Conservation (phyloP, 2,113 vertebrate species). For the Labrus mixtus region DNA sequence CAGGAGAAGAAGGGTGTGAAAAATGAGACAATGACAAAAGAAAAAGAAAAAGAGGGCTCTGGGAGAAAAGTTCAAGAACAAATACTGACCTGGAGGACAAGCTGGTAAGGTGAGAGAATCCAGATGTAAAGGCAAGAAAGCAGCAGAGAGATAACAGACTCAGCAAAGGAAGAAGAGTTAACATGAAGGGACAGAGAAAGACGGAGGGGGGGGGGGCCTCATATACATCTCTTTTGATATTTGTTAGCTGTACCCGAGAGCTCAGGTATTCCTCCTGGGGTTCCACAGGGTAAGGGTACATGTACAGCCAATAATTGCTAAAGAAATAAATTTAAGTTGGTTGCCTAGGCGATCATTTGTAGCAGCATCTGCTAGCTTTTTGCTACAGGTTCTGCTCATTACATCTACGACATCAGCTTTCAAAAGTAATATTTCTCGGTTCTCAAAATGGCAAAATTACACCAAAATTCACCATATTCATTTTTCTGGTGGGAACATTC, state of each 20-base stretch:
- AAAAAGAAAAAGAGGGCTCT: background rate
- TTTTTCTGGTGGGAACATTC: slow-evolving; percentile 6
- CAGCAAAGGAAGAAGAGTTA: slow-evolving; percentile 49
- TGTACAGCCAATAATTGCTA: background rate
- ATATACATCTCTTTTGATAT: too few species aligned
- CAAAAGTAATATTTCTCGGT: too few species aligned
- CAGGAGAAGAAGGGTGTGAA: background rate
- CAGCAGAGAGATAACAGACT: slow-evolving; percentile 84
- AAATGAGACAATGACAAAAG: background rate
- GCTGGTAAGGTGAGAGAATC: slow-evolving; percentile 89
- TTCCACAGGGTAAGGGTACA: background rate
- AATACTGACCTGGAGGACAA: slow-evolving; percentile 97
- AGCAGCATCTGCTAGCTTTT: background rate
- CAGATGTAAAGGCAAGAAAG: slow-evolving; percentile 87
- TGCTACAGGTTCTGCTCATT: background rate
- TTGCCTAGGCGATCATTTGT: background rate
- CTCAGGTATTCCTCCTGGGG: too few species aligned
- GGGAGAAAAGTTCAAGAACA: slow-evolving; percentile 48
- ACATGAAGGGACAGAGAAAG: slow-evolving; percentile 18
- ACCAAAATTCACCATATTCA: slow-evolving; percentile 8
- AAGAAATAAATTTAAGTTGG: too few species aligned
- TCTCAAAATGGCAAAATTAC: slow-evolving; percentile 6
- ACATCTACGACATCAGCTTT: too few species aligned
- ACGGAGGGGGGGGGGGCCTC: background rate
- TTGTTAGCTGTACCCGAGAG: too few species aligned